These are phyloP conservation scores for Rambutsinella grinnellia DNA, from an alignment of 2,888 invertebrate species.

Conservation along the genomic window DNA sequence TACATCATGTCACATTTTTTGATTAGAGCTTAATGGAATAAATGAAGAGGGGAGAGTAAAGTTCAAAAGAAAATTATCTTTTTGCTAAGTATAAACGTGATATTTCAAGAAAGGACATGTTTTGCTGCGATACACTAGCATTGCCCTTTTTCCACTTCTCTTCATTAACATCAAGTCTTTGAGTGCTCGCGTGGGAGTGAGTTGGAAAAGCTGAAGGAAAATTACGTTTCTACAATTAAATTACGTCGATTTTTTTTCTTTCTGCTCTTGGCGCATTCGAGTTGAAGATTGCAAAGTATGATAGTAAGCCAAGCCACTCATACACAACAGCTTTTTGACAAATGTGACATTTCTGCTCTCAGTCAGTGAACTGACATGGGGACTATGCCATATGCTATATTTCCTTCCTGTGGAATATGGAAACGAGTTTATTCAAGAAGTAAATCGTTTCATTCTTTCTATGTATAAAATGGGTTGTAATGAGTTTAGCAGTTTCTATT, in stretches of 20 bases:
- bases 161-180: neutral
- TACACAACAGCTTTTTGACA: conserved; percentile 4
- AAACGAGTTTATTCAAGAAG: neutral
- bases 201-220: conserved; percentile 29
- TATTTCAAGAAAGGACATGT: no score
- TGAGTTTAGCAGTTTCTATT: no score
- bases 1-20: neutral
- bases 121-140: no score
- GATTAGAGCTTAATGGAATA: neutral
- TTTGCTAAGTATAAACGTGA: no score
- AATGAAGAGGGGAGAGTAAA: neutral
- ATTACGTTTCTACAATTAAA: conserved; percentile 37
- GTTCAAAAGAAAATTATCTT: neutral
- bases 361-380: neutral
- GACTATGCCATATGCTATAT: neutral
- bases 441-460: neutral
- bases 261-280: neutral
- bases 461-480: neutral
- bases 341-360: conserved; percentile 15
- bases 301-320: neutral
- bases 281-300: neutral
- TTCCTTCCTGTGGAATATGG: neutral
- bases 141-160: no score
- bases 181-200: conserved; percentile 44
- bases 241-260: conserved; percentile 10